Evolutionary conservation across 2,888 invertebrate species (phyloP), one percentile per base, ranked within the genome.

Genomic region (Tineola bisselliella): DNA sequence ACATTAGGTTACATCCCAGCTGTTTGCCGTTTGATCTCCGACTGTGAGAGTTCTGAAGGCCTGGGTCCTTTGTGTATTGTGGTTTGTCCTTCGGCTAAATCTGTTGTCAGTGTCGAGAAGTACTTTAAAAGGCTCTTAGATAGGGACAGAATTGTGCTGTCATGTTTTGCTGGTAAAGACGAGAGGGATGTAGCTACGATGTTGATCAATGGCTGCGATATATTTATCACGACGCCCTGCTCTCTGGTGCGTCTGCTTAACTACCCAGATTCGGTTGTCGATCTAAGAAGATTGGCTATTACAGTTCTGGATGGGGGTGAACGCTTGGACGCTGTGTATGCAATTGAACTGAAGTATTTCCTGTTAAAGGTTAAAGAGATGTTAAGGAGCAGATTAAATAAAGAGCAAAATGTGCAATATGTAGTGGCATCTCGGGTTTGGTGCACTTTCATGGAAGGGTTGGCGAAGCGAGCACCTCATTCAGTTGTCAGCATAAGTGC

Each of bases 231-330:
- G 8, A 94, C 94, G 0, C 92, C 94, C 0, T 75, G 88, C 0
- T 88, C 71, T 74, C 90, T 69, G 66, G 84, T 63, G 70, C 90
- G 67, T 69, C 90, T 72, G 63, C 88, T 68, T 63, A 83, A 66
- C 70, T 73, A 65, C 8, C 64, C 68, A 0, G 75, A 81, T 48
- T 70, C 84, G 71, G 70, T 84, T 67, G 63, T 92, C 0, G 90
- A 91, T 70, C 79, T 93, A 1, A 83, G 89, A 8, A 81, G 91
- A 19, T 75, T 94, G 0, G 88, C 89, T 12, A 91, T 91, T 66
- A 74, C 94, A 44, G 88, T 94, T 5, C 72, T 95, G 0, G 94
- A 94, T 70, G 91, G 92, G 67, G 89, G 90, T 30, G 92, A 94
- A 66, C 74, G 89, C 10, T 76, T 94, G 31, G 73, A 90, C 1